These are phyloP conservation scores for Bombus superbus DNA, from an alignment of 1,140 invertebrate genomes.

Conservation along the genomic window DNA sequence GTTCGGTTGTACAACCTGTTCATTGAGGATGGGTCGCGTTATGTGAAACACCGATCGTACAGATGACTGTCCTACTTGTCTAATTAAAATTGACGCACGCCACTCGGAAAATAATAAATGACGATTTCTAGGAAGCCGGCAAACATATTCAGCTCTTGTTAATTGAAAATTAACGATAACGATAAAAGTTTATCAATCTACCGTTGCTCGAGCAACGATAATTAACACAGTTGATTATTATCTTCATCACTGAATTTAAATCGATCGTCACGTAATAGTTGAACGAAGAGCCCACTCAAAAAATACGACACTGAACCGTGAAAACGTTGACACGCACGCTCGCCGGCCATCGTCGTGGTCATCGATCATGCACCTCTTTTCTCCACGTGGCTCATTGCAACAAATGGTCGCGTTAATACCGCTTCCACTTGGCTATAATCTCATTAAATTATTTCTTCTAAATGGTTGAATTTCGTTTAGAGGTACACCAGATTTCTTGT, in stretches of 20 bases:
- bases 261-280: neutral
- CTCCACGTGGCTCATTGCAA: neutral
- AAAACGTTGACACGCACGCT: neutral
- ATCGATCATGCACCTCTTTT: slow-evolving; percentile 2
- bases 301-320: neutral
- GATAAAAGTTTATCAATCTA: neutral
- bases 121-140: neutral
- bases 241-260: neutral
- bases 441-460: neutral
- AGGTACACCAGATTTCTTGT: too few relatives aligned
- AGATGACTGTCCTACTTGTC: neutral
- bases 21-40: neutral
- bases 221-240: neutral
- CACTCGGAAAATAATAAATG: neutral
- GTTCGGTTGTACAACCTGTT: neutral
- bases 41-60: neutral
- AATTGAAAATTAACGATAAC: neutral
- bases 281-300: neutral
- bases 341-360: neutral
- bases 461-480: too few relatives aligned
- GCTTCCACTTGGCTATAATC: neutral
- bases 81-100: neutral
- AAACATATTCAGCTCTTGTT: neutral
- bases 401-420: neutral
- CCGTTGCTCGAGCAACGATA: neutral